These are phyloP conservation scores for Agrochola macilenta DNA, from an alignment of 2,888 invertebrate genomes.

Conservation along the genomic window DNA sequence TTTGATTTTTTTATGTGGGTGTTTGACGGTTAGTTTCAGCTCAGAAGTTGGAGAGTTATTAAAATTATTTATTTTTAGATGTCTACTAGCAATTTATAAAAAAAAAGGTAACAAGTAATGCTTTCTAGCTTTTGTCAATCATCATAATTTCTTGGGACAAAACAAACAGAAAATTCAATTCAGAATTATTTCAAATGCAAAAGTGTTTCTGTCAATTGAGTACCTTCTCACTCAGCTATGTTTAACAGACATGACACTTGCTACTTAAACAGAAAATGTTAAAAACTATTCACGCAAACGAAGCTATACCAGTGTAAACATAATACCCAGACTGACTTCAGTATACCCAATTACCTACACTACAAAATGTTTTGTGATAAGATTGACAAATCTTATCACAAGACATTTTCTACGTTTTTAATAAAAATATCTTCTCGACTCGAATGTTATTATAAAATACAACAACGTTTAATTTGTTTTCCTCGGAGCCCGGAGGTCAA, in stretches of 20 bases:
- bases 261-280: not conserved
- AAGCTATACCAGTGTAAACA: not conserved
- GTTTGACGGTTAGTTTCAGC: constrained; percentile 9
- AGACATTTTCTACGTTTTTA: constrained; percentile 30
- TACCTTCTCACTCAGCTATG: not conserved
- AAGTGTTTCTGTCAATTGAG: not conserved
- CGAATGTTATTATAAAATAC: constrained; percentile 54
- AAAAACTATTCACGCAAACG: not conserved
- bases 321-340: not conserved
- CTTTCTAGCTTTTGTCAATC: not conserved
- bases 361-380: too few species aligned
- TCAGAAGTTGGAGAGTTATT: not conserved
- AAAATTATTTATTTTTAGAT: not conserved
- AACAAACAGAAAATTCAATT: too few species aligned
- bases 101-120: not conserved
- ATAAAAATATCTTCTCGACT: constrained; percentile 37
- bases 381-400: constrained; percentile 19
- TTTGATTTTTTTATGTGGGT: constrained; percentile 37
- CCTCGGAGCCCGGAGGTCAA: constrained; percentile 52
- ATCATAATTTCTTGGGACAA: not conserved
- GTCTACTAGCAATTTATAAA: not conserved
- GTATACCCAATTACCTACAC: not conserved
- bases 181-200: not conserved
- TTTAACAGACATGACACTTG: not conserved
- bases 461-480: constrained; percentile 60